Conservation (phyloP, 1,140 invertebrate species). For the Chrysopa pallens region DNA sequence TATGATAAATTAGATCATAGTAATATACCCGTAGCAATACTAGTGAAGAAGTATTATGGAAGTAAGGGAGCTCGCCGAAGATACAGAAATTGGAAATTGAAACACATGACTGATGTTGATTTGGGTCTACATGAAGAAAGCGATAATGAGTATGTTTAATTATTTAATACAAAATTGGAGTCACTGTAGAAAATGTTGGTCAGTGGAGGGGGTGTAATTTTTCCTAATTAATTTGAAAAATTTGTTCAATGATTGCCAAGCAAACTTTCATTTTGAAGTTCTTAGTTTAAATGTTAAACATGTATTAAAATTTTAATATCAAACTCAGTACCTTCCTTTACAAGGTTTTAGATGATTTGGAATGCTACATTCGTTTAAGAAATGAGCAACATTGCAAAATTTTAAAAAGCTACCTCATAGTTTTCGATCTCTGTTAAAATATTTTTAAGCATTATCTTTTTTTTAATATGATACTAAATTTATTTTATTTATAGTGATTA, state of each 20-base stretch:
- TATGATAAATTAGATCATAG: slow-evolving; percentile 67
- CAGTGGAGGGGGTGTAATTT: neutral
- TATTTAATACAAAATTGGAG: neutral
- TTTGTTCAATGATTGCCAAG: neutral
- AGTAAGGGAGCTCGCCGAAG: slow-evolving; percentile 49
- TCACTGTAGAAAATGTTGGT: neutral
- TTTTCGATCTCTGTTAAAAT: too few relatives aligned
- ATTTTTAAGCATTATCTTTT: too few relatives aligned
- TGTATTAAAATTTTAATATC: too few relatives aligned
- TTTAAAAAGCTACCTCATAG: too few relatives aligned
- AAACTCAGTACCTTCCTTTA: too few relatives aligned
- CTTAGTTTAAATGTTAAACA: too few relatives aligned
- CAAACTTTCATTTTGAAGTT: neutral
- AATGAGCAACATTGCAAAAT: too few relatives aligned
- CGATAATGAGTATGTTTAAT: neutral
- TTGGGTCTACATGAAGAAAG: slow-evolving; percentile 40
- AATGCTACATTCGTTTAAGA: too few relatives aligned
- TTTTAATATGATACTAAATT: too few relatives aligned
- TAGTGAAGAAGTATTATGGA: slow-evolving; percentile 85
- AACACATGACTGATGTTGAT: slow-evolving; percentile 58
- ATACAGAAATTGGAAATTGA: slow-evolving; percentile 81
- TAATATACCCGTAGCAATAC: slow-evolving; percentile 69
- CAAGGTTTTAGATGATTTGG: too few relatives aligned
- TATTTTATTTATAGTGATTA: slow-evolving; percentile 53
- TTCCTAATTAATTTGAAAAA: neutral